Evolutionary conservation across 2,888 invertebrate genomes (phyloP), one percentile per base, ranked within the genome.

Genomic region (Cotesia congregata): DNA sequence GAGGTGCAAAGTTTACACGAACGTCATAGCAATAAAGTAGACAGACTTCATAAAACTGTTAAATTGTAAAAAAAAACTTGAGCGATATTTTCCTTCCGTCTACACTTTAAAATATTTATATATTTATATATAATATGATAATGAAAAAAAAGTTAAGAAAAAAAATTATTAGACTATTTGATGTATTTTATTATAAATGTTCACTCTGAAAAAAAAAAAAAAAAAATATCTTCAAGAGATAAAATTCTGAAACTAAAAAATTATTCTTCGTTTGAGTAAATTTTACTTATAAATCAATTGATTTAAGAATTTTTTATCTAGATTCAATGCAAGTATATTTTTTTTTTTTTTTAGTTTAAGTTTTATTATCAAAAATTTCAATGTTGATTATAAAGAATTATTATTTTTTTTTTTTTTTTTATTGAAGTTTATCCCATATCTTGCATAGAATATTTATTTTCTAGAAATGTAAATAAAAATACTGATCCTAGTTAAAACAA

Each of bases 11-110:
- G 73, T 73, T 73, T 73, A 73, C 73, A 73, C 73, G 20, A 65
- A 65, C 73, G 67, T 73, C 67, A 73, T 73, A 41, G 72, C 65
- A 73, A 73, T 73, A 73, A 73, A 73, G 40, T 65, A 73, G 72
- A 73, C 65, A 12, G 59, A 39, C 68, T 64, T 41, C 62, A 40
- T 75, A 75, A 70, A 75, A 75, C 69, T 70, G 69, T 75, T 50
- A 75, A 70, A 75, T 75, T 20, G 30, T 15, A 50, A 67, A 67
- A 68, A 67, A 40, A 15, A 12, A 62, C 20, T 38, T 39, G 40
- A 64, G 39, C 15, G 40, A 64, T 73, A 64, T 67, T 61, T 70
- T 50, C 64, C 4, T 38, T 3, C 41, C 20, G 20, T 38, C n/a
- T 67, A 6, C 59, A 15, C 38, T 39, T 62, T 20, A 50, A 72